phyloP scores from a whole-genome alignment of 2,113 vertebrate species.

The Chelonoidis abingdonii region DNA sequence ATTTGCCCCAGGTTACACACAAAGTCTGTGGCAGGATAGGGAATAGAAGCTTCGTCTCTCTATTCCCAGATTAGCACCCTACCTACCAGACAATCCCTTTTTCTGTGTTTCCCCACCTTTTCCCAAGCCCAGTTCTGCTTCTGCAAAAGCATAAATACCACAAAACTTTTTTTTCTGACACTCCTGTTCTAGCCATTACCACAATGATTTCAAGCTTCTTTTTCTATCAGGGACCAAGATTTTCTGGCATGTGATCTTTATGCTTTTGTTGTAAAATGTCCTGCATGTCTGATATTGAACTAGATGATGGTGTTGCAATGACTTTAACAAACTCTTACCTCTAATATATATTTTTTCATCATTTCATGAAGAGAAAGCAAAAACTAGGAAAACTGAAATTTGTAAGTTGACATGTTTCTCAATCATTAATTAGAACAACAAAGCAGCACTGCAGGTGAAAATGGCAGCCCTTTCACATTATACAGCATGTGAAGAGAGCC shows the following conservation, averaged over 20 bases:
- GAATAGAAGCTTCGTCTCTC: neutral
- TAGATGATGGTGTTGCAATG: neutral
- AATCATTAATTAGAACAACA: neutral
- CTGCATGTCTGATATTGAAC: rapidly evolving
- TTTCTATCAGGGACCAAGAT: neutral
- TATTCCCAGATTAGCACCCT: neutral
- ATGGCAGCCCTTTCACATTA: neutral
- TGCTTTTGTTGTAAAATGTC: neutral
- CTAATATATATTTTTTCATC: neutral
- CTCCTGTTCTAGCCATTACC: neutral
- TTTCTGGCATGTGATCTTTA: neutral
- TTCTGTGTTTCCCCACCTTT: neutral
- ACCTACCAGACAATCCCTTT: neutral
- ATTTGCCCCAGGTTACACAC: neutral
- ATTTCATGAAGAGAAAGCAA: neutral
- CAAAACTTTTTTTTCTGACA: neutral
- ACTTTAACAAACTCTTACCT: neutral
- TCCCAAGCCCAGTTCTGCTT: neutral
- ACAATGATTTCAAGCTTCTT: neutral
- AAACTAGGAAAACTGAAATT: neutral
- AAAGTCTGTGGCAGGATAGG: rapidly evolving
- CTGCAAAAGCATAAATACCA: conserved; percentile 2
- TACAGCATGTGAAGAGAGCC: neutral
- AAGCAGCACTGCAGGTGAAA: rapidly evolving
- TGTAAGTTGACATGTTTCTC: neutral